Percentiles rank a stretch among this genome's conserved stretches.
phyloP scores from a whole-genome alignment of 2,888 invertebrate species.

The Anodontia alba region DNA sequence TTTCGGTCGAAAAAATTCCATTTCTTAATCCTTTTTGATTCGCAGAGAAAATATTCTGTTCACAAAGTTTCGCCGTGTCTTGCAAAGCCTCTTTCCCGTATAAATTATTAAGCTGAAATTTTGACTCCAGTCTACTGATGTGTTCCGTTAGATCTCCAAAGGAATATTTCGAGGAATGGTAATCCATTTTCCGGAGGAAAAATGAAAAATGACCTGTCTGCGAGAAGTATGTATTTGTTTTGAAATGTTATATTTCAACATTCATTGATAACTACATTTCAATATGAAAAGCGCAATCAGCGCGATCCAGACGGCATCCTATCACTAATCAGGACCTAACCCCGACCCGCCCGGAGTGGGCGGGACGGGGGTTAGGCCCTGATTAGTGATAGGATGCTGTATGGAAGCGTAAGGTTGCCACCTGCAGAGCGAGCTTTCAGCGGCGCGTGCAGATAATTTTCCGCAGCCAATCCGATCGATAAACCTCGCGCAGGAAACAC shows the following conservation, averaged over 20 bases:
- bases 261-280: conserved; percentile 36
- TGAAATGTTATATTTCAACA: conserved; percentile 56
- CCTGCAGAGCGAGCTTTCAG: conserved; percentile 43
- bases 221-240: conserved; percentile 59
- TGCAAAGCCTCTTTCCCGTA: background rate
- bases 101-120: conserved; percentile 17
- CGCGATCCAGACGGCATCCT: no score
- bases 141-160: conserved; percentile 21
- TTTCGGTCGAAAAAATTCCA: background rate
- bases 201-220: conserved; percentile 52
- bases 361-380: background rate
- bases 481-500: conserved; percentile 18
- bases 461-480: conserved; percentile 40
- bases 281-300: conserved; percentile 25
- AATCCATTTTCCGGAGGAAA: conserved; percentile 54
- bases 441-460: conserved; percentile 6
- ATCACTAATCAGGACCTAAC: no score
- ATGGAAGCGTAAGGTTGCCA: background rate
- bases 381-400: background rate
- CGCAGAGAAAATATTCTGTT: background rate
- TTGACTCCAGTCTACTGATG: background rate
- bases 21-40: conserved; percentile 43
- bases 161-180: conserved; percentile 41
- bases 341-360: no score
- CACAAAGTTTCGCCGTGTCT: background rate